These are phyloP conservation scores for Aurelia aurita complex sp. Pacific DNA, from an alignment of 30 jellyfish, hydroid and myxozoan genomes.

Conservation along the genomic window DNA sequence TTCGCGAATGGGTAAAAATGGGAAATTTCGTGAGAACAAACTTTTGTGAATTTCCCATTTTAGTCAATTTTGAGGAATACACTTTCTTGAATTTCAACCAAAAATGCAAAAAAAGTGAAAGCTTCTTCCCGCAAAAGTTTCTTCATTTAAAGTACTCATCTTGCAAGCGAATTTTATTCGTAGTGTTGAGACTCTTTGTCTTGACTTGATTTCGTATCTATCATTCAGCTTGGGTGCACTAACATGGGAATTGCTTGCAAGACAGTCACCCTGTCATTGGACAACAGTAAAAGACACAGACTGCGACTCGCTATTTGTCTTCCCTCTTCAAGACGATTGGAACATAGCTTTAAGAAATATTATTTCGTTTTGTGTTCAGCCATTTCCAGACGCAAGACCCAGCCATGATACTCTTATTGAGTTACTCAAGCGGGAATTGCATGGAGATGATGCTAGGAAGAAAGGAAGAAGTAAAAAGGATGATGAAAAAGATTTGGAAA, in stretches of 20 bases:
- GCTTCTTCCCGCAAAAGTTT: too few relatives aligned
- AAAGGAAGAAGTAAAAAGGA: too few relatives aligned
- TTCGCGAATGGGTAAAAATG: too few relatives aligned
- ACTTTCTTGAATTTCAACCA: too few relatives aligned
- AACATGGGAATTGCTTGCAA: constrained; percentile 41
- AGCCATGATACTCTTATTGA: constrained; percentile 31
- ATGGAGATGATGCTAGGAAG: neutral
- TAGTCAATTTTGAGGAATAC: too few relatives aligned
- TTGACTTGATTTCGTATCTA: neutral
- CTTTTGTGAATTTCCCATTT: too few relatives aligned
- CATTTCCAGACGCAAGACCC: constrained; percentile 40
- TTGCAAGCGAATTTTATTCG: neutral
- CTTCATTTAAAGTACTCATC: too few relatives aligned
- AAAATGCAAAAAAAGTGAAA: too few relatives aligned
- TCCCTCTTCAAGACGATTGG: constrained; percentile 45
- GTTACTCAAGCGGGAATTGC: constrained; percentile 5
- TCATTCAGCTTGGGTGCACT: constrained; percentile 56
- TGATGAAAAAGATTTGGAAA: too few relatives aligned
- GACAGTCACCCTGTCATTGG: constrained; percentile 59
- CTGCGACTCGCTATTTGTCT: constrained; percentile 23
- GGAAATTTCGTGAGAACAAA: too few relatives aligned
- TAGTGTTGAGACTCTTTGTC: neutral
- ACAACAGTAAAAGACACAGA: constrained; percentile 5
- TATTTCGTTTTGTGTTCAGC: constrained; percentile 36
- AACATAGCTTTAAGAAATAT: constrained; percentile 17